phyloP scores from a whole-genome alignment of 2,797 vertebrate genomes.

The Clamator glandarius region DNA sequence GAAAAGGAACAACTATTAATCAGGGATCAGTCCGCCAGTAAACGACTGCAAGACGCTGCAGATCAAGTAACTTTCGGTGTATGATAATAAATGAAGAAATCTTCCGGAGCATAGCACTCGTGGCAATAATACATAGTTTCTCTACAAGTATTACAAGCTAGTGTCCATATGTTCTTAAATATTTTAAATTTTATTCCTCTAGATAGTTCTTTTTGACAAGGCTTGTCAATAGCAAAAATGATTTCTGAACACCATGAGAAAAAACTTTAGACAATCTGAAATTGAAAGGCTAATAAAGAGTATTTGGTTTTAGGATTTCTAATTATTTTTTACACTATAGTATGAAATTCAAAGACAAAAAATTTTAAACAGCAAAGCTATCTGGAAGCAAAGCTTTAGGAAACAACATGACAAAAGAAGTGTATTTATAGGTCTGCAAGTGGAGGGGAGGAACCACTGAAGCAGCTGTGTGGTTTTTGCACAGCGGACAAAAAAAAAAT shows the following conservation, averaged over 20 bases:
- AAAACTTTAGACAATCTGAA: background rate
- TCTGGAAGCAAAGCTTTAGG: conserved; percentile 33
- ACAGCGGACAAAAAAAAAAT: background rate
- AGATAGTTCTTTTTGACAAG: background rate
- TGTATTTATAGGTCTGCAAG: conserved; percentile 53
- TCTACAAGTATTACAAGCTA: background rate
- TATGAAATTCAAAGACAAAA: background rate
- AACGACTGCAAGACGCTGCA: background rate
- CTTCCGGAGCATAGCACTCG: background rate
- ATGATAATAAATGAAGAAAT: background rate
- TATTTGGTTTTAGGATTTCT: background rate
- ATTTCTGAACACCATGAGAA: background rate
- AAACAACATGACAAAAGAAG: conserved; percentile 42
- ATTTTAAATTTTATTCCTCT: background rate
- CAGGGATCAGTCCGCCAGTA: background rate
- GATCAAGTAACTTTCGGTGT: background rate
- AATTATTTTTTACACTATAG: background rate
- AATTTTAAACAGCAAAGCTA: conserved; percentile 8
- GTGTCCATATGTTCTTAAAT: background rate
- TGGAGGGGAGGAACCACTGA: background rate
- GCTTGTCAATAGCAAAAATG: background rate
- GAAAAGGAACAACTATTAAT: background rate
- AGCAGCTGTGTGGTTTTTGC: conserved; percentile 31
- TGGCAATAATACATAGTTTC: fast-evolving
- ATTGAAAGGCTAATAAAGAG: background rate